phyloP scores from a whole-genome alignment of 2,113 vertebrate genomes.

The Pygoscelis antarcticus region DNA sequence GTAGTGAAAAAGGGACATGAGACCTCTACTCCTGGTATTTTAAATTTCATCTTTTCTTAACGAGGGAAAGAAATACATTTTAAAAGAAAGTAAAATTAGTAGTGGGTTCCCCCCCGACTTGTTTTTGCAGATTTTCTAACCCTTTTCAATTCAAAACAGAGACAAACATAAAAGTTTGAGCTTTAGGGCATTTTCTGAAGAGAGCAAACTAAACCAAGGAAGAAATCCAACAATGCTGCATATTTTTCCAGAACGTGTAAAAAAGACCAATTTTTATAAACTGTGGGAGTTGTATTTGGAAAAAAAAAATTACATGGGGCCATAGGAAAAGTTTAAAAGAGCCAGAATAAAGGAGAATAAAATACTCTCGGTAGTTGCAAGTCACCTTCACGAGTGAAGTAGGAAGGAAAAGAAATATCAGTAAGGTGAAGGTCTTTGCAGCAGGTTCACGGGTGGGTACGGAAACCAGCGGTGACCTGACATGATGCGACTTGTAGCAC shows the following conservation, averaged over 20 bases:
- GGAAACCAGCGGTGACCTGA: background rate
- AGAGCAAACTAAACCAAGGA: background rate
- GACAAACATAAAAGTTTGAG: background rate
- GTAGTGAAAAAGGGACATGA: background rate
- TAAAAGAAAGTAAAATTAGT: background rate
- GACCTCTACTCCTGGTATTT: background rate
- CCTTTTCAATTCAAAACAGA: background rate
- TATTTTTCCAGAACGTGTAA: background rate
- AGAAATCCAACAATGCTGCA: background rate
- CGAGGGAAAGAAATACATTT: background rate
- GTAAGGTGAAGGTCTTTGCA: background rate
- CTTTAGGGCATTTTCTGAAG: background rate
- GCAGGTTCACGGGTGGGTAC: background rate
- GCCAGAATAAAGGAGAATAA: background rate
- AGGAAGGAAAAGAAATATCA: background rate
- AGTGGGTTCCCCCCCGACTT: rapidly evolving
- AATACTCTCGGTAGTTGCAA: background rate
- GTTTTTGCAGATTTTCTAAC: background rate
- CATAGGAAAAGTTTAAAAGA: background rate
- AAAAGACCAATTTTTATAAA: background rate
- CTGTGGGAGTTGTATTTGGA: background rate
- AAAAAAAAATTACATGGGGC: background rate
- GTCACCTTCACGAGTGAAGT: background rate
- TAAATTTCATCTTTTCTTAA: background rate
- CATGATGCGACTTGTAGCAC: background rate